Conservation (phyloP, 2,888 invertebrate genomes). For the Odontomyia ornata region DNA sequence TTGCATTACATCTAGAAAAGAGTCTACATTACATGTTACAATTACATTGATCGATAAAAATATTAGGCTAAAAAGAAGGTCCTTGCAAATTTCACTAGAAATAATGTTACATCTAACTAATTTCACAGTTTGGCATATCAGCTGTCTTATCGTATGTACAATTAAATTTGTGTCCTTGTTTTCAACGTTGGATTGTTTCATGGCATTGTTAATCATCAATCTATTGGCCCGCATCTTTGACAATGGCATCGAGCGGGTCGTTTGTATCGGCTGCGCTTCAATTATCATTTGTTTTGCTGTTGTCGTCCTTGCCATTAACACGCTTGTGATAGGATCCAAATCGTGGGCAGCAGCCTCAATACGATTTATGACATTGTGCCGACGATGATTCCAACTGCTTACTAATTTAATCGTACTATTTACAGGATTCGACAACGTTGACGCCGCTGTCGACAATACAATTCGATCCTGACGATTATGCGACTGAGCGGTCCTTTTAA, state of each 20-base stretch:
- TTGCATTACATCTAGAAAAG: background rate
- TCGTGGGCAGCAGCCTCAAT: background rate
- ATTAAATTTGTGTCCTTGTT: background rate
- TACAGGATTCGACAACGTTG: conserved; percentile 23
- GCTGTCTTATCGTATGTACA: conserved; percentile 22
- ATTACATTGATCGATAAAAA: conserved; percentile 30
- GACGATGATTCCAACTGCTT: background rate
- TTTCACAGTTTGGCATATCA: conserved; percentile 44
- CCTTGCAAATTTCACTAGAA: conserved; percentile 17
- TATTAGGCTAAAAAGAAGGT: background rate
- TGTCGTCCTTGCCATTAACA: background rate
- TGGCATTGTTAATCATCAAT: background rate
- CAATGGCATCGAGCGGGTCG: background rate
- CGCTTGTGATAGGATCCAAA: background rate
- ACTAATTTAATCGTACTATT: conserved; percentile 24
- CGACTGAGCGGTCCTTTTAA: background rate
- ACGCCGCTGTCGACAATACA: background rate
- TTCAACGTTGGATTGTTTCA: background rate
- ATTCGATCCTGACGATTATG: background rate
- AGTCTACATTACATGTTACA: conserved; percentile 23
- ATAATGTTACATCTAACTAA: conserved; percentile 33
- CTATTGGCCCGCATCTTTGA: background rate
- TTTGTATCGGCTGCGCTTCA: background rate
- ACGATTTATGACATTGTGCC: background rate
- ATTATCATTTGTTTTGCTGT: background rate